A percentile compares a stretch with the other conserved stretches of the same genome.
Evolutionary conservation across 2,113 vertebrate genomes (phyloP).

Genomic region (Nymphicus hollandicus): DNA sequence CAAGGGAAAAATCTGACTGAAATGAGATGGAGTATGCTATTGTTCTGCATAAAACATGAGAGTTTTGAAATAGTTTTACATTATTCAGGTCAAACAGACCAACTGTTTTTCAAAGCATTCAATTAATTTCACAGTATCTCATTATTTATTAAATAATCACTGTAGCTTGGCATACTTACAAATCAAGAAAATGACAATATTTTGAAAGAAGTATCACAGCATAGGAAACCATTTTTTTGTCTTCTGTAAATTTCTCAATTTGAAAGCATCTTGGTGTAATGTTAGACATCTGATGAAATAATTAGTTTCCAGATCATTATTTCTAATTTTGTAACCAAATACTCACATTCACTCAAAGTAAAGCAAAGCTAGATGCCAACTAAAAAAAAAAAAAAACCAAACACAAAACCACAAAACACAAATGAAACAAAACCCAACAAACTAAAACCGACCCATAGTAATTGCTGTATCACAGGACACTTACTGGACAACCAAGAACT

Average conservation of each 20-base stretch:
- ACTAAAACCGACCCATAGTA: not conserved
- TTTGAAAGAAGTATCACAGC: not conserved
- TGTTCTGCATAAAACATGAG: not conserved
- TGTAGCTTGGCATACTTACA: not conserved
- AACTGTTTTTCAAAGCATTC: not conserved
- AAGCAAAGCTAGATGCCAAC: not conserved
- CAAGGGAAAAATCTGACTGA: not conserved
- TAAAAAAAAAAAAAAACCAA: not conserved
- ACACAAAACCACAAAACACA: too few relatives aligned
- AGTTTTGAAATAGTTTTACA: not conserved
- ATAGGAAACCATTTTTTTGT: not conserved
- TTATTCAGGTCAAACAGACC: not conserved
- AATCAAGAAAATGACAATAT: not conserved
- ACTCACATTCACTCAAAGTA: not conserved
- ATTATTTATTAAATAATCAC: not conserved
- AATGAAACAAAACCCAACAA: not conserved
- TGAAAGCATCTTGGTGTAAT: not conserved
- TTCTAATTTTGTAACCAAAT: not conserved
- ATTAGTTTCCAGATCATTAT: not conserved
- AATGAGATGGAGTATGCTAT: not conserved
- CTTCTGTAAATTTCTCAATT: not conserved
- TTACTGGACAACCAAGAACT: not conserved
- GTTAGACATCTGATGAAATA: not conserved
- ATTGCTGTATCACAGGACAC: not conserved
- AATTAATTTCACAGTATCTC: not conserved